phyloP scores from a whole-genome alignment of 2,113 vertebrate genomes.

The Formicarius rufipectus region DNA sequence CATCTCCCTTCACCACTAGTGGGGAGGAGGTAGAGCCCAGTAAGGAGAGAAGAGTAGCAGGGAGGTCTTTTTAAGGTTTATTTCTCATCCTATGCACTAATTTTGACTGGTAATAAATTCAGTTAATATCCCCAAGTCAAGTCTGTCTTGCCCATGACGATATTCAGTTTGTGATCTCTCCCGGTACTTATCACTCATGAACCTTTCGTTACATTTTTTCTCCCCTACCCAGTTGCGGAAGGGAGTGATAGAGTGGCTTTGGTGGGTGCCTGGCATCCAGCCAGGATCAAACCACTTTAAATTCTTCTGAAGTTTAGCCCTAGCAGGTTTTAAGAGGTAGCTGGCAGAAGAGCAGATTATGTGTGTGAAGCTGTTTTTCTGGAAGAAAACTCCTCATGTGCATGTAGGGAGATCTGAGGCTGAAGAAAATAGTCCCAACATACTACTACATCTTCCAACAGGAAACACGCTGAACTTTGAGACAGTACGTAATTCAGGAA shows the following conservation, averaged over 20 bases:
- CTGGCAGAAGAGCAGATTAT: not conserved
- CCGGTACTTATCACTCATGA: not conserved
- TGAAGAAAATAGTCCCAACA: not conserved
- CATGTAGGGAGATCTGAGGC: not conserved
- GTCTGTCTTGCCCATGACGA: accelerated
- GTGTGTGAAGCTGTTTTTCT: not conserved
- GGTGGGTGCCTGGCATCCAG: not conserved
- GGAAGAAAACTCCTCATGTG: not conserved
- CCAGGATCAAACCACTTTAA: not conserved
- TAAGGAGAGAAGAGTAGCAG: not conserved
- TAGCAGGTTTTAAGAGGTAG: not conserved
- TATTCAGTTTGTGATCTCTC: not conserved
- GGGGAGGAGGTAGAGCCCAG: not conserved
- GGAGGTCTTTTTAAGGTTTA: not conserved
- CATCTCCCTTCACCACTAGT: not conserved
- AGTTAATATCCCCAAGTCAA: not conserved
- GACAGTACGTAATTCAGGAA: constrained; percentile 47
- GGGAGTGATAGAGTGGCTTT: not conserved
- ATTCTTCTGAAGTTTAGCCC: not conserved
- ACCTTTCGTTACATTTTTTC: not conserved
- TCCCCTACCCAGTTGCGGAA: not conserved
- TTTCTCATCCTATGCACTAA: not conserved
- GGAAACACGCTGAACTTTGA: not conserved
- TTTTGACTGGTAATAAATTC: not conserved
- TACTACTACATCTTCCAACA: not conserved